Evolutionary conservation across 2,113 vertebrate species (phyloP), one percentile per base, ranked within the genome.

Genomic region (Bambusicola thoracicus): DNA sequence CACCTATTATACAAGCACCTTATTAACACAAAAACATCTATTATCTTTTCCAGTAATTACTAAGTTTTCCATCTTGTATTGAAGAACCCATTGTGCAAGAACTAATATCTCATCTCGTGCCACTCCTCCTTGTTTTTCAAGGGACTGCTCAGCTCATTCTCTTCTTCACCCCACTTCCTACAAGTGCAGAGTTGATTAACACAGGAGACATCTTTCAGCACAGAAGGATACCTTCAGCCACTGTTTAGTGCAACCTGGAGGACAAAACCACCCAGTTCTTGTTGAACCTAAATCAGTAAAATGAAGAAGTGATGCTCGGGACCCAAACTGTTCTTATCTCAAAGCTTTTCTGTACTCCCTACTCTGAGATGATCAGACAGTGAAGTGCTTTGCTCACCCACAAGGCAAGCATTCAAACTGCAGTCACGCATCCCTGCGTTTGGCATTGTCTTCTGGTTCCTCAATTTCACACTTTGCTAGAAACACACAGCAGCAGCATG

Each of bases 381-480:
- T 80, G 34, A 88, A 92, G 73, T 25, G 30, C 84, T 83, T 75
- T 1, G 3, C 44, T 87, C 49, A 49, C 65, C 49, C 85, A 25
- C 53, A 55, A 77, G 70, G 67, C 82, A 87, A 82, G 85, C 75
- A 40, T 53, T 89, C 48, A n/a, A 51, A 68, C 36, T 91, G 70
- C 66, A 87, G 74, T 89, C 66, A 76, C 40, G 32, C 65, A 46
- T 72, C 84, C 44, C 4, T 51, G 86, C 13, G 0, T 77, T 65
- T 16, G 55, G 65, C 69, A 72, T 38, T 69, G 63, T 61, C 86
- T 72, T 43, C 76, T 90, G 69, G 62, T 34, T 48, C 56, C 77
- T 90, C 89, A 74, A 61, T 94, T 90, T 89, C 84, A 94, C 83
- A 73, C 67, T 83, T 83, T 78, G 69, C 68, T 69, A 40, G 61